These are phyloP conservation scores for Boloria euphrosyne DNA, from an alignment of 2,888 invertebrate species.

Conservation along the genomic window DNA sequence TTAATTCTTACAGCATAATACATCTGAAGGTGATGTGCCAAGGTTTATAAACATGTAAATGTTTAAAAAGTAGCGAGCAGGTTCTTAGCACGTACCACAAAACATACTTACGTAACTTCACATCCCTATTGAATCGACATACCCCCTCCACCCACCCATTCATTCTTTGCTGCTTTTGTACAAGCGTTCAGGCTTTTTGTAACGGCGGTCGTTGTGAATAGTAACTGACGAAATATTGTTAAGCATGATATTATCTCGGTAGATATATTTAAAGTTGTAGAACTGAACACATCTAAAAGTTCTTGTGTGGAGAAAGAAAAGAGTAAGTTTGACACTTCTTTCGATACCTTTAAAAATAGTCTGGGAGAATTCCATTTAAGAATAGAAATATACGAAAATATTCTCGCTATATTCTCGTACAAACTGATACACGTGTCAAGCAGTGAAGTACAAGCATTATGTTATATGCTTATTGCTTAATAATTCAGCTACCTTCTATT, in stretches of 20 bases:
- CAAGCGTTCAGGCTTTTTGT: slow-evolving; percentile 72
- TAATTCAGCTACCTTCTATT: too few species aligned
- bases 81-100: slow-evolving; percentile 64
- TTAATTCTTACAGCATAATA: too few species aligned
- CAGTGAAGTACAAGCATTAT: too few species aligned
- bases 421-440: too few species aligned
- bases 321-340: not conserved
- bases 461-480: too few species aligned
- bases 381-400: too few species aligned
- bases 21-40: not conserved
- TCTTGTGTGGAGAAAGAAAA: slow-evolving; percentile 14
- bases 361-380: too few species aligned
- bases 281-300: slow-evolving; percentile 31
- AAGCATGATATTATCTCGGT: slow-evolving; percentile 59
- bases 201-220: slow-evolving; percentile 67
- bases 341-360: too few species aligned
- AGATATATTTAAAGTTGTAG: slow-evolving; percentile 37
- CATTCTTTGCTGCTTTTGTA: slow-evolving; percentile 78
- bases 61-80: slow-evolving; percentile 40
- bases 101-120: slow-evolving; percentile 74
- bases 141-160: slow-evolving; percentile 66
- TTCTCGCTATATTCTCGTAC: too few species aligned
- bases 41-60: slow-evolving; percentile 17
- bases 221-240: slow-evolving; percentile 76
- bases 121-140: slow-evolving; percentile 71